phyloP scores from a whole-genome alignment of 1,140 invertebrate species.

The Thalassaphorura encarpata region DNA sequence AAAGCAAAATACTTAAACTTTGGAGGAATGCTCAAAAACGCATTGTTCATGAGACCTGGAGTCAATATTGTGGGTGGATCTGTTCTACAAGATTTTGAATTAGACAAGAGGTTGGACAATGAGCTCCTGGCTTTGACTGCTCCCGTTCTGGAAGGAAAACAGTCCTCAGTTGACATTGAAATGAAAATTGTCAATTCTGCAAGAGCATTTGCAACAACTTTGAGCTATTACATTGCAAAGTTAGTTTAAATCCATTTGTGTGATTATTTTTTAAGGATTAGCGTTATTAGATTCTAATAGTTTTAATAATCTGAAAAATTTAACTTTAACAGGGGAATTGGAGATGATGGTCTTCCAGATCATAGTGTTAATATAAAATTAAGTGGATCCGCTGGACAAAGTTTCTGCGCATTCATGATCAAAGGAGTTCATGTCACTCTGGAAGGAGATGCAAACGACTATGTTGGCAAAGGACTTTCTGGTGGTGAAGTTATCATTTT shows the following conservation, averaged over 20 bases:
- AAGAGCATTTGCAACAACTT: constrained; percentile 81
- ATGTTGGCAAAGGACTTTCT: constrained; percentile 76
- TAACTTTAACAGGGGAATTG: constrained; percentile 58
- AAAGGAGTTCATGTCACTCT: constrained; percentile 80
- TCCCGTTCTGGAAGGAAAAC: constrained; percentile 61
- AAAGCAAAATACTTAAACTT: constrained; percentile 84
- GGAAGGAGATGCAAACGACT: constrained; percentile 98
- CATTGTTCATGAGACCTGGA: constrained; percentile 74
- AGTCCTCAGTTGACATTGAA: constrained; percentile 57
- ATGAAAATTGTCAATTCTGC: constrained; percentile 85
- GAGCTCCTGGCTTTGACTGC: constrained; percentile 62
- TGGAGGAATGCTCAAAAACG: constrained; percentile 74
- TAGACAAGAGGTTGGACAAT: constrained; percentile 82
- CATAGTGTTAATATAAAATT: constrained; percentile 76
- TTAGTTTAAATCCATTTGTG: constrained; percentile 42
- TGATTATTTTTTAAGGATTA: constrained; percentile 1
- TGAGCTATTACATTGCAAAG: constrained; percentile 90
- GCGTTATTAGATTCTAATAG: background rate
- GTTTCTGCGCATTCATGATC: constrained; percentile 95
- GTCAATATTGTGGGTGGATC: constrained; percentile 86
- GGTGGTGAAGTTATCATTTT: constrained; percentile 92
- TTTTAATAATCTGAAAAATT: no score
- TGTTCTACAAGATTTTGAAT: constrained; percentile 74
- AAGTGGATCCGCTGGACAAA: constrained; percentile 94
- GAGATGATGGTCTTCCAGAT: constrained; percentile 75